These are phyloP conservation scores for Eurystomus gularis DNA, from an alignment of 2,113 vertebrate species.

Conservation along the genomic window DNA sequence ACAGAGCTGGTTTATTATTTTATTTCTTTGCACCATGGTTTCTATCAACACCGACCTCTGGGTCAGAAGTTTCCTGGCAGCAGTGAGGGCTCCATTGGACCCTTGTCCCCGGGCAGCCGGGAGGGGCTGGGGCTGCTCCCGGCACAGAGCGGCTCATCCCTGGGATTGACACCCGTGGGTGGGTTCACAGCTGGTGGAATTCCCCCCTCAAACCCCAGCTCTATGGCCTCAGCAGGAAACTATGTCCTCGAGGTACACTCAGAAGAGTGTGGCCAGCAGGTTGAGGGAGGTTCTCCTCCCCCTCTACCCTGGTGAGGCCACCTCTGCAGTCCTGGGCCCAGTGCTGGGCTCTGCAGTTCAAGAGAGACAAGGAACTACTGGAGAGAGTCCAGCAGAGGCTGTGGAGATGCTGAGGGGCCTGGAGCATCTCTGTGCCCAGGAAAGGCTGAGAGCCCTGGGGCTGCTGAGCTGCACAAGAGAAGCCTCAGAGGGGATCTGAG, in stretches of 20 bases:
- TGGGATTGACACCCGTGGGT: fast-evolving
- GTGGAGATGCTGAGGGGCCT: too few relatives aligned
- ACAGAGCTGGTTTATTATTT: background rate
- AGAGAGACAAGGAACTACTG: background rate
- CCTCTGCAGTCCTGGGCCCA: background rate
- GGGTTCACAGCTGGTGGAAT: background rate
- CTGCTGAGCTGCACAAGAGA: background rate
- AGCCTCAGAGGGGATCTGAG: background rate
- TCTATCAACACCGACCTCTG: background rate
- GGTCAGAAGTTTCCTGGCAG: conserved; percentile 44
- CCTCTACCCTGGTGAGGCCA: background rate
- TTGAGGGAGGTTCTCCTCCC: background rate
- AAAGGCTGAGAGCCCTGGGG: background rate
- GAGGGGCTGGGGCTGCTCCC: background rate
- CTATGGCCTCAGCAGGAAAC: background rate
- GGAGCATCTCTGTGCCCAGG: too few relatives aligned
- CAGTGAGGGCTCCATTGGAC: background rate
- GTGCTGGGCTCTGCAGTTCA: background rate
- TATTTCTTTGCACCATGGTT: background rate
- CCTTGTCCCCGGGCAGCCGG: background rate
- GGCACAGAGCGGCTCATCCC: background rate
- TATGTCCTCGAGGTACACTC: background rate
- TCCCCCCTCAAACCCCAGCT: background rate
- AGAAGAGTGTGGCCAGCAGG: background rate
- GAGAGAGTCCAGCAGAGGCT: background rate